These are phyloP conservation scores for Rhopilema esculentum DNA, from an alignment of 30 jellyfish, hydroid and myxozoan species.

Conservation along the genomic window DNA sequence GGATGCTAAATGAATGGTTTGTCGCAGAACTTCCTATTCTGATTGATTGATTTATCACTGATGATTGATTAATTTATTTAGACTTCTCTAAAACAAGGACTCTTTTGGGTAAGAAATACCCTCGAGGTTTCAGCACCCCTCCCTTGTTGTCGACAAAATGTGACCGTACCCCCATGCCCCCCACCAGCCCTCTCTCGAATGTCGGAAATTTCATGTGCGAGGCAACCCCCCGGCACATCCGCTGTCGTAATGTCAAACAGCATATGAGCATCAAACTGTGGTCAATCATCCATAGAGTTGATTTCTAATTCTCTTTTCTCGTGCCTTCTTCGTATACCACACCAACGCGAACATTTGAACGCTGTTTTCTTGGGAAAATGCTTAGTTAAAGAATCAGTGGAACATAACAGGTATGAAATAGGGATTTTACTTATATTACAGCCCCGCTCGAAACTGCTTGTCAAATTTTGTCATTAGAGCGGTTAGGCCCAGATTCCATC, in stretches of 20 bases:
- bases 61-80: too few relatives aligned
- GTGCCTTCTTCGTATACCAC: not conserved
- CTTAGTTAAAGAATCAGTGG: not conserved
- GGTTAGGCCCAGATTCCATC: not conserved
- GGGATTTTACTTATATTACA: not conserved
- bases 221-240: constrained; percentile 56
- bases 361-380: not conserved
- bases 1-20: too few relatives aligned
- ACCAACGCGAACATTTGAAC: not conserved
- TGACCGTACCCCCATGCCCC: not conserved
- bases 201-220: not conserved
- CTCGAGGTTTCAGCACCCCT: too few relatives aligned
- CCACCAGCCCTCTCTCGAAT: not conserved
- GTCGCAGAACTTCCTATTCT: too few relatives aligned
- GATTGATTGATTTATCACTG: too few relatives aligned
- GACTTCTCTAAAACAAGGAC: too few relatives aligned
- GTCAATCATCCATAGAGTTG: constrained; percentile 73
- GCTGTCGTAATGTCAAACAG: constrained; percentile 43
- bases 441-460: not conserved
- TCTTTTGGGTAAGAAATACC: too few relatives aligned
- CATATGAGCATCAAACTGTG: constrained; percentile 85
- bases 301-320: constrained; percentile 1
- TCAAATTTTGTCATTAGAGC: not conserved
- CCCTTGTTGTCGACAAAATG: too few relatives aligned
- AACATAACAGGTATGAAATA: not conserved